phyloP scores from a whole-genome alignment of 2,797 vertebrate genomes.

The Heteromormyrus szaboi region DNA sequence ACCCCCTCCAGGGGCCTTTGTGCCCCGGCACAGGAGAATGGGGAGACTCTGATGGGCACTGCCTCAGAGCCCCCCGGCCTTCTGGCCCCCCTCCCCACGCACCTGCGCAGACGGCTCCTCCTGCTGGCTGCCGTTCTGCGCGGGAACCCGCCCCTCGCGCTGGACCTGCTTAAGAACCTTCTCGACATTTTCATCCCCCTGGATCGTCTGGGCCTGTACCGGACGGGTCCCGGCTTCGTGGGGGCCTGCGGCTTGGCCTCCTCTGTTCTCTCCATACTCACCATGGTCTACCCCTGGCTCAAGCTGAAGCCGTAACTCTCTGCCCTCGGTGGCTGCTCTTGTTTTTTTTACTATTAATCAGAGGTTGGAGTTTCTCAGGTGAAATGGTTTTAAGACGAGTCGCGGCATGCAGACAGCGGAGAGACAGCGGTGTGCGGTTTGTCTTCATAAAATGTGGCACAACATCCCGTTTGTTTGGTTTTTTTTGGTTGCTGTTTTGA shows the following conservation, averaged over 20 bases:
- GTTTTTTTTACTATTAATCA: not conserved
- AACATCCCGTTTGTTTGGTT: not conserved
- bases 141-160: constrained; percentile 75
- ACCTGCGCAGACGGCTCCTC: constrained; percentile 53
- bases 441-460: not conserved
- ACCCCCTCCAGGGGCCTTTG: not conserved
- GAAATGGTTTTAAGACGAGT: not conserved
- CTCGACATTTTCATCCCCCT: constrained; percentile 78
- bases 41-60: constrained; percentile 1
- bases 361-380: not conserved
- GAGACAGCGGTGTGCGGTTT: not conserved
- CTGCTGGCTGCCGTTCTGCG: constrained; percentile 64
- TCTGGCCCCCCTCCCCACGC: constrained; percentile 18
- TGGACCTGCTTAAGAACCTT: constrained; percentile 77
- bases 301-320: constrained; percentile 79
- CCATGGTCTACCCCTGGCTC: constrained; percentile 80
- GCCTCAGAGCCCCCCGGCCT: constrained; percentile 16
- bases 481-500: not conserved
- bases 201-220: constrained; percentile 73
- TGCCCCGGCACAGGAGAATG: constrained; percentile 18
- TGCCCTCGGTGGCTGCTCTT: too few species aligned
- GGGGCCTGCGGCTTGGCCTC: constrained; percentile 81
- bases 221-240: constrained; percentile 63
- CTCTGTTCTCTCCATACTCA: constrained; percentile 78
- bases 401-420: not conserved